phyloP scores from a whole-genome alignment of 37 sponge, comb jelly and placozoan species.

The Mnemiopsis leidyi region DNA sequence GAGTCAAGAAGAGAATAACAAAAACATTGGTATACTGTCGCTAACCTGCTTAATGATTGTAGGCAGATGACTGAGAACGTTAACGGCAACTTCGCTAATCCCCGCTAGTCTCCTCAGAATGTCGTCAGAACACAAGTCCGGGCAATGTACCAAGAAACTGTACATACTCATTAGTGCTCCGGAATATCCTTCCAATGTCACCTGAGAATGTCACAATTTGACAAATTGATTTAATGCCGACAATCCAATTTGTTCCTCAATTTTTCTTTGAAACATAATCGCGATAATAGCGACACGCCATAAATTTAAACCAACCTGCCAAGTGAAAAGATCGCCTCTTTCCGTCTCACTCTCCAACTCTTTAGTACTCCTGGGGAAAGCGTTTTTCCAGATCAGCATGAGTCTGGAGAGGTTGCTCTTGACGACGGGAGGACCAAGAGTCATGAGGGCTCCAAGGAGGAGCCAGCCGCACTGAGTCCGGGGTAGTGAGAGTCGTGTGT shows the following conservation, averaged over 20 bases:
- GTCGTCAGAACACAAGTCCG: slow-evolving; percentile 80
- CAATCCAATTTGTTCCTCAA: no score
- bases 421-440: slow-evolving; percentile 84
- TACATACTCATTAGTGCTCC: slow-evolving; percentile 85
- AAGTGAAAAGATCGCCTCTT: slow-evolving; percentile 66
- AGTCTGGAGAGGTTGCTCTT: slow-evolving; percentile 74
- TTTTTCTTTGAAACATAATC: no score
- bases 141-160: slow-evolving; percentile 81
- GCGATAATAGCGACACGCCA: no score
- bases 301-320: slow-evolving; percentile 69
- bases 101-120: slow-evolving; percentile 72
- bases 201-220: no score
- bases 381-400: slow-evolving; percentile 75
- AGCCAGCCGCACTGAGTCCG: slow-evolving; percentile 82
- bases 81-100: slow-evolving; percentile 77
- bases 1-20: no score
- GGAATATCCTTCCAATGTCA: slow-evolving; percentile 75
- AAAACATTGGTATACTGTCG: no score
- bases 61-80: slow-evolving; percentile 35
- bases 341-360: slow-evolving; percentile 84
- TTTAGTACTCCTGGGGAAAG: slow-evolving; percentile 91
- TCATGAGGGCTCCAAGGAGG: slow-evolving; percentile 84
- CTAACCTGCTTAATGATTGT: slow-evolving; percentile 66
- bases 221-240: no score
- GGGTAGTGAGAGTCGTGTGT: slow-evolving; percentile 67